Conservation (phyloP, 2,888 invertebrate species). For the Aquatica leii region DNA sequence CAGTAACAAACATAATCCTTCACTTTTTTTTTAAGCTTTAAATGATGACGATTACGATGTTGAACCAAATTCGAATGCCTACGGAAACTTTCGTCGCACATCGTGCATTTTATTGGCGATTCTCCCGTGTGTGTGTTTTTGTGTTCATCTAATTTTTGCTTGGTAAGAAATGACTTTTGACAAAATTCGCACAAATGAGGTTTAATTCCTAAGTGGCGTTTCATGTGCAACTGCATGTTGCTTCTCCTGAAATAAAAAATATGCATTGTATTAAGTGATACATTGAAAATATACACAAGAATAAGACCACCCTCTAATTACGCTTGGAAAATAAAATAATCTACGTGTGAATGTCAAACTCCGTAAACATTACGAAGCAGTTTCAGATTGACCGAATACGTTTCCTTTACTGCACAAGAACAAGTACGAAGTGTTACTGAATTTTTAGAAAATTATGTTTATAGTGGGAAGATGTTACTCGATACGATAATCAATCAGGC, state of each 20-base stretch:
- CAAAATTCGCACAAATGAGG: constrained; percentile 75
- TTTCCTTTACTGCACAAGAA: no score
- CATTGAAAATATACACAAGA: no score
- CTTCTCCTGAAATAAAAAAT: constrained; percentile 65
- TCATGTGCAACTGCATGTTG: constrained; percentile 79
- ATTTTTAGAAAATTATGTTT: no score
- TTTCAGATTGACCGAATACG: no score
- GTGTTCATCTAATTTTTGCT: constrained; percentile 83
- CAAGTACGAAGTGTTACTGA: no score
- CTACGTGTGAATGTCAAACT: no score
- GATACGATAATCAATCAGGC: no score
- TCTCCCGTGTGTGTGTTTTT: constrained; percentile 84
- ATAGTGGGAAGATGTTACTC: no score
- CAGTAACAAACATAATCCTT: constrained; percentile 66
- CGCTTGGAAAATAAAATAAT: no score
- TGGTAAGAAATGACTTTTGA: constrained; percentile 82
- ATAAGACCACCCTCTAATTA: no score
- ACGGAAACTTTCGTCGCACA: constrained; percentile 82
- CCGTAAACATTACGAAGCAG: no score
- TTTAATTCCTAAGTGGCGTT: constrained; percentile 81
- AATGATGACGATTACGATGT: constrained; percentile 81
- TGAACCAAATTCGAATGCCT: constrained; percentile 86
- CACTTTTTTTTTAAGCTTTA: constrained; percentile 73
- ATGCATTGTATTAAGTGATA: not conserved
- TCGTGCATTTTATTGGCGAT: constrained; percentile 80